These are phyloP conservation scores for Macrophya alboannulata DNA, from an alignment of 2,888 invertebrate species.

Conservation along the genomic window DNA sequence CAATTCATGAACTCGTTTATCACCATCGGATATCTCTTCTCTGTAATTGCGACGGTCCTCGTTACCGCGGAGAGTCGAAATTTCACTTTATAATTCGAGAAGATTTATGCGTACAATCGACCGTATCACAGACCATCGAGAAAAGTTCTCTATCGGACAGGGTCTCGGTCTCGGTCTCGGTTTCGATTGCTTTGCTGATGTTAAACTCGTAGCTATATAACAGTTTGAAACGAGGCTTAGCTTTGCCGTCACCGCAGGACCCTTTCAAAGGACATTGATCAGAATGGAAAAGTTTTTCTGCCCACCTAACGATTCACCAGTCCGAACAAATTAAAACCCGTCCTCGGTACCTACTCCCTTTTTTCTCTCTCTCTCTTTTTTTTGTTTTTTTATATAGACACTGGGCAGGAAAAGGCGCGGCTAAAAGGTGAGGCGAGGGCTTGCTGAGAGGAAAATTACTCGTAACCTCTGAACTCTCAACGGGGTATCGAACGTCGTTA, in stretches of 20 bases:
- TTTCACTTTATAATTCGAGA: background rate
- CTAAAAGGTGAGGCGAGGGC: slow-evolving; percentile 6
- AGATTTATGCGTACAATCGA: background rate
- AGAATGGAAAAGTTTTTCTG: slow-evolving; percentile 28
- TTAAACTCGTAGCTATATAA: background rate
- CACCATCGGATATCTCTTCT: background rate
- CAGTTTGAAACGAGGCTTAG: slow-evolving; percentile 35
- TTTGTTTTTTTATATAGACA: background rate
- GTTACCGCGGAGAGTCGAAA: background rate
- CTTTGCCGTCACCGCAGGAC: slow-evolving; percentile 19
- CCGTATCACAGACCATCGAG: background rate
- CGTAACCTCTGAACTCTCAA: slow-evolving; percentile 2
- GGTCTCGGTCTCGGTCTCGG: background rate
- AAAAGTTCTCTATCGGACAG: background rate
- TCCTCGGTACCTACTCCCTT: background rate
- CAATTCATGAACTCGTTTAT: background rate
- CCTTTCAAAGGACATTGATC: slow-evolving; percentile 32
- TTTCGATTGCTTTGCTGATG: background rate
- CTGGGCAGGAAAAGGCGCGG: background rate
- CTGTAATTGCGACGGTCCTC: background rate
- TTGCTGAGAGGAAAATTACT: slow-evolving; percentile 40
- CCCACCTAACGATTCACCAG: background rate
- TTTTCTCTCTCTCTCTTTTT: background rate
- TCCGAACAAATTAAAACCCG: slow-evolving; percentile 31
- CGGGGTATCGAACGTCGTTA: slow-evolving; percentile 13